Base-by-base conservation (phyloP, 1,140 invertebrate species). In the Zeugodacus cucurbitae region DNA sequence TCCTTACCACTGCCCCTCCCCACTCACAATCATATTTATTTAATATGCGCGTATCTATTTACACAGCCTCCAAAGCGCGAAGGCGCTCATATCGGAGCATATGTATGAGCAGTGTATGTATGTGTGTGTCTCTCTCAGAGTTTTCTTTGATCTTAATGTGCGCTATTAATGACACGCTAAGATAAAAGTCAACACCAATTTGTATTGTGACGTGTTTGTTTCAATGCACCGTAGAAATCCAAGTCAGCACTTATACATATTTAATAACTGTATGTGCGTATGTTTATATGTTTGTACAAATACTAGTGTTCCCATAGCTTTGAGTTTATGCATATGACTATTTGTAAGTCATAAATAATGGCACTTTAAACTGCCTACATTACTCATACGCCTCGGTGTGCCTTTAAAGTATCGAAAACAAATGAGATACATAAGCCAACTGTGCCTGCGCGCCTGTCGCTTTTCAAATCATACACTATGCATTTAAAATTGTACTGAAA, bases 371-470 rank as follows among this genome's bases (percentile, higher is more conserved):
- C 86, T 64, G 86, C 59, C 20, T 64, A 64, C 54, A 87, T 87
- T 59, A 87, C 86, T 87, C 86, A 87, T 87, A 87, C 86, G 86
- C 86, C 57, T 87, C 86, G 86, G 32, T 44, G 54, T 22, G 57
- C 59, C 86, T n/a, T 85, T n/a, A 29, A 34, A 57, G 34, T 5
- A 34, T 29, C 11, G 26, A 17, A 44, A 48, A 17, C 74, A 74
- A 41, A 74, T 74, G 22, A n/a, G 34, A 1, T 74, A 20, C 67
- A 74, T 41, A 74, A 20, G 10, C 34, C 17, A 26, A 32, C 5
- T 67, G 64, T 67, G 64, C n/a, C n/a, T n/a, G n/a, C 11, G 64
- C 64, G 67, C 32, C 22, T 74, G 67, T 37, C 34, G 67, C 62
- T 32, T 32, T 32, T 22, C 32, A n/a, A 41, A 37, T 17, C 32